Base-by-base conservation (phyloP, 2,797 vertebrate genomes). In the Bradypodion ventrale region DNA sequence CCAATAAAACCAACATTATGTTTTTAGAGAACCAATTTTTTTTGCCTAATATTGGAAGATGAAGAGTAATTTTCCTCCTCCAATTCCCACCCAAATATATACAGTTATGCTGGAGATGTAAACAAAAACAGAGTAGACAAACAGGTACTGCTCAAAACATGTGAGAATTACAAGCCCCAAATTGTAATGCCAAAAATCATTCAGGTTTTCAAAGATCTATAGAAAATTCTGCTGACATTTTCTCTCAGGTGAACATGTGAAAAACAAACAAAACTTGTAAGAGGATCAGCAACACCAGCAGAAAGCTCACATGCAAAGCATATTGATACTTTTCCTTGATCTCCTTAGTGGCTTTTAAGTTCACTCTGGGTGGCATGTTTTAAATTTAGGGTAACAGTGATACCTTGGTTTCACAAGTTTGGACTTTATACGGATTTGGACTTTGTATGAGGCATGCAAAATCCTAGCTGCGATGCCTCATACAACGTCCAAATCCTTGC, bases 331-430 rank as follows among this genome's bases (percentile, higher is more conserved):
- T 69, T 79, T 85, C 56, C 37, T 2, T 90, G 87, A 91, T 93
- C 92, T 92, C 93, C 88, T 90, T 59, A n/a, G 81, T 46, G 85
- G 76, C 79, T 90, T 91, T 81, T 82, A 52, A 84, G 80, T 87
- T 93, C 89, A 81, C 60, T 75, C 80, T 79, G 85, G 90, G 89
- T 87, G 91, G 89, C 76, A 83, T 74, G 86, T 89, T 91, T 89
- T 88, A 87, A 83, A 63, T 82, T 91, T 79, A 90, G 90, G 90
- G 85, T 73, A 87, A n/a, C n/a, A n/a, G n/a, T n/a, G n/a, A n/a
- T n/a, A n/a, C n/a, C n/a, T n/a, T n/a, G n/a, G n/a, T n/a, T n/a
- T n/a, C n/a, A n/a, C n/a, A n/a, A n/a, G n/a, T n/a, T n/a, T n/a
- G n/a, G n/a, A n/a, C n/a, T n/a, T n/a, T n/a, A n/a, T n/a, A n/a